Conservation (phyloP, 2,113 vertebrate species). For the Procavia capensis region DNA sequence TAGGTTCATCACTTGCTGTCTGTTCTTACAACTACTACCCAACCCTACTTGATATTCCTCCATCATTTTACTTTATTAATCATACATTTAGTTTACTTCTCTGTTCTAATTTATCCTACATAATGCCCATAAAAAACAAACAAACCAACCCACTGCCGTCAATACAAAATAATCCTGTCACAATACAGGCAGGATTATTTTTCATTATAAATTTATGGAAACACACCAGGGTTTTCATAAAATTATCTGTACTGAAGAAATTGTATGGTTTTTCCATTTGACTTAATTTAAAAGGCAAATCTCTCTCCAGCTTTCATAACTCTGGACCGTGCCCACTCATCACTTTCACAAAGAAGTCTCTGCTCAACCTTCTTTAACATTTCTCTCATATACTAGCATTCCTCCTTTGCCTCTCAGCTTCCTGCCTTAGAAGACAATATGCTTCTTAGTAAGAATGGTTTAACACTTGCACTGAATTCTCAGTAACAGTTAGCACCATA, state of each 20-base stretch:
- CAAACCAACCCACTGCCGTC: too few relatives aligned
- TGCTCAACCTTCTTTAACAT: neutral
- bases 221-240: too few relatives aligned
- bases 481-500: neutral
- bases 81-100: neutral
- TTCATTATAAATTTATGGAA: too few relatives aligned
- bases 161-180: too few relatives aligned
- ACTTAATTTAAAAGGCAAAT: neutral
- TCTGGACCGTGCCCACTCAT: neutral
- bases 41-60: neutral
- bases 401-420: neutral
- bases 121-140: too few relatives aligned
- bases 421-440: neutral
- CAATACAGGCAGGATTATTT: neutral
- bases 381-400: neutral
- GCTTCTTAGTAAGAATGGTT: neutral
- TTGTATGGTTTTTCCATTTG: neutral
- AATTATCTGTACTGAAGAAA: neutral
- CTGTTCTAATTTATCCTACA: neutral
- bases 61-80: neutral
- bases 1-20: neutral
- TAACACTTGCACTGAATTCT: neutral
- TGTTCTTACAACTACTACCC: neutral
- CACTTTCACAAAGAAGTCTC: neutral
- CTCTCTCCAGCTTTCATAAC: neutral